Percentiles rank a stretch among this genome's conserved stretches.
These are phyloP conservation scores for Sphaeramia orbicularis DNA, from an alignment of 2,797 vertebrate species.

Conservation along the genomic window DNA sequence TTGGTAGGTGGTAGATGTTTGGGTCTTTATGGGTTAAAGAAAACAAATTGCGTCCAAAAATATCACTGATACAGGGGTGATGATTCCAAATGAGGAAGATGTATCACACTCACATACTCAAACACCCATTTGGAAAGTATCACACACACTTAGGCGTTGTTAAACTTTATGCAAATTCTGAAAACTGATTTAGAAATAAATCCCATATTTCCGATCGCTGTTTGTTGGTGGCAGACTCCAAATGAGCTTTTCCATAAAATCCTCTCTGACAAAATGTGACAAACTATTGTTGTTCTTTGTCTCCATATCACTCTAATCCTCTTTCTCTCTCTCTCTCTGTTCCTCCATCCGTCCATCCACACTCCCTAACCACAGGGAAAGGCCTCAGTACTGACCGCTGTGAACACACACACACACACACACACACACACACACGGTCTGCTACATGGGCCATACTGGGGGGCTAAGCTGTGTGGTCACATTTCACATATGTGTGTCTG, in stretches of 20 bases:
- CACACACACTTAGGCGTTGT: conserved; percentile 34
- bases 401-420: conserved; percentile 35
- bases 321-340: conserved; percentile 61
- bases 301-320: conserved; percentile 82
- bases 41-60: no score
- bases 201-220: conserved; percentile 77
- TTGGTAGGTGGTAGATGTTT: no score
- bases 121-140: conserved; percentile 38
- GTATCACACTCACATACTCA: no score
- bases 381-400: conserved; percentile 75
- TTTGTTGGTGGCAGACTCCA: conserved; percentile 82
- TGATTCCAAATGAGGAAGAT: no score
- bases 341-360: conserved; percentile 64
- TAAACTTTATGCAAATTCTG: conserved; percentile 70
- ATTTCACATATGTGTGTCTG: conserved; percentile 60
- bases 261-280: conserved; percentile 81
- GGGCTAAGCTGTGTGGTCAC: conserved; percentile 78
- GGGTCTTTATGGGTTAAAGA: no score
- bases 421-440: conserved; percentile 16
- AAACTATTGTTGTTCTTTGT: conserved; percentile 83
- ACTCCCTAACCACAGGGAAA: conserved; percentile 62
- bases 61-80: no score
- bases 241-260: conserved; percentile 84
- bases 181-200: conserved; percentile 77
- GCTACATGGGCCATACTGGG: conserved; percentile 60